phyloP scores from a whole-genome alignment of 2,888 invertebrate genomes.

The Thelaira solivaga region DNA sequence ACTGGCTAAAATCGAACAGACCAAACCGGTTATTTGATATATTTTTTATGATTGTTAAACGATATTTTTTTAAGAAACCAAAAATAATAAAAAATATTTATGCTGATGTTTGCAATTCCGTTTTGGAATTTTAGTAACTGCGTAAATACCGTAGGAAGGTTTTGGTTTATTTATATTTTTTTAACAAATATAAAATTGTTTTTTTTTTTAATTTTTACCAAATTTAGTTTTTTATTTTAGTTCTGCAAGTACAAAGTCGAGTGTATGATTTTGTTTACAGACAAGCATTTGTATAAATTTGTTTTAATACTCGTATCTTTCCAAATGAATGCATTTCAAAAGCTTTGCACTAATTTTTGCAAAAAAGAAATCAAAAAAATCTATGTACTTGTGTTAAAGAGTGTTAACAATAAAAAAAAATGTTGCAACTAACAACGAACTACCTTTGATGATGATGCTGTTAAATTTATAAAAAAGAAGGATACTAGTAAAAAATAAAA shows the following conservation, averaged over 20 bases:
- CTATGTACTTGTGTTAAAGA: slow-evolving; percentile 23
- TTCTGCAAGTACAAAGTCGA: neutral
- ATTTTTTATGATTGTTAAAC: neutral
- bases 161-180: slow-evolving; percentile 9
- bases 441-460: slow-evolving; percentile 51
- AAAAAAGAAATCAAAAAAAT: neutral
- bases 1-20: too few species aligned
- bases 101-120: slow-evolving; percentile 50
- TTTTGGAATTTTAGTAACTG: slow-evolving; percentile 35
- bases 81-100: slow-evolving; percentile 17
- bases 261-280: neutral
- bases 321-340: slow-evolving; percentile 52
- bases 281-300: slow-evolving; percentile 40
- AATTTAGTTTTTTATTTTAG: slow-evolving; percentile 19
- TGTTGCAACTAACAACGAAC: slow-evolving; percentile 24
- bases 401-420: slow-evolving; percentile 5
- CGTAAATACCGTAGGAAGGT: neutral
- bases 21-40: slow-evolving; percentile 20
- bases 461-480: neutral
- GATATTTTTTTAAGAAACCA: neutral
- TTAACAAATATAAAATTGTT: neutral
- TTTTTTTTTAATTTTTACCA: slow-evolving; percentile 13
- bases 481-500: slow-evolving; percentile 13
- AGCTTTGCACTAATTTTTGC: slow-evolving; percentile 49
- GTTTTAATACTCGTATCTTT: slow-evolving; percentile 57